Conservation (phyloP, 2,113 vertebrate genomes). For the Atrichornis clamosus region DNA sequence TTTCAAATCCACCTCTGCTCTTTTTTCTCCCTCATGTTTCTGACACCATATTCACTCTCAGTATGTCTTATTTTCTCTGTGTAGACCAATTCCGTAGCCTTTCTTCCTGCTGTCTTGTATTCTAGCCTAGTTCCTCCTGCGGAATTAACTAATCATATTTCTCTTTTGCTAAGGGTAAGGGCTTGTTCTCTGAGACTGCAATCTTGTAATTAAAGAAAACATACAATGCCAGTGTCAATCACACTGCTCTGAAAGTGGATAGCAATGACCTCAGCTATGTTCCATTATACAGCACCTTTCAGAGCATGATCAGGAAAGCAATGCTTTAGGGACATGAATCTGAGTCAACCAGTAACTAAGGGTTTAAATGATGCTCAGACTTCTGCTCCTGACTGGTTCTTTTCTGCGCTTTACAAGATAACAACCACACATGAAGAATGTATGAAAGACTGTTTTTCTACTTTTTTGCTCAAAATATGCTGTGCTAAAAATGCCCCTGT, state of each 20-base stretch:
- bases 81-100: not conserved
- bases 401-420: not conserved
- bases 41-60: not conserved
- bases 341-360: not conserved
- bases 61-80: not conserved
- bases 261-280: slow-evolving; percentile 33
- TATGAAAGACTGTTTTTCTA: not conserved
- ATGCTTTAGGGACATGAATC: slow-evolving; percentile 1
- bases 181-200: slow-evolving; percentile 48
- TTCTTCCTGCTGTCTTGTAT: not conserved
- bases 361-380: not conserved
- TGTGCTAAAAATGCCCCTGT: not conserved
- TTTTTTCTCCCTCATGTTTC: not conserved
- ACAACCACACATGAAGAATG: not conserved
- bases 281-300: slow-evolving; percentile 39
- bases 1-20: not conserved
- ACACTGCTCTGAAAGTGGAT: not conserved
- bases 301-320: slow-evolving; percentile 22
- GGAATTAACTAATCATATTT: slow-evolving; percentile 58
- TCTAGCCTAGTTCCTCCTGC: not conserved
- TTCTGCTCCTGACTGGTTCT: not conserved
- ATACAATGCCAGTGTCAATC: slow-evolving; percentile 43
- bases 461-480: not conserved
- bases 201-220: slow-evolving; percentile 57
- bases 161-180: slow-evolving; percentile 20